A percentile compares a stretch with the other conserved stretches of the same genome.
phyloP scores from a whole-genome alignment of 2,797 vertebrate genomes.

The Tinamus major region DNA sequence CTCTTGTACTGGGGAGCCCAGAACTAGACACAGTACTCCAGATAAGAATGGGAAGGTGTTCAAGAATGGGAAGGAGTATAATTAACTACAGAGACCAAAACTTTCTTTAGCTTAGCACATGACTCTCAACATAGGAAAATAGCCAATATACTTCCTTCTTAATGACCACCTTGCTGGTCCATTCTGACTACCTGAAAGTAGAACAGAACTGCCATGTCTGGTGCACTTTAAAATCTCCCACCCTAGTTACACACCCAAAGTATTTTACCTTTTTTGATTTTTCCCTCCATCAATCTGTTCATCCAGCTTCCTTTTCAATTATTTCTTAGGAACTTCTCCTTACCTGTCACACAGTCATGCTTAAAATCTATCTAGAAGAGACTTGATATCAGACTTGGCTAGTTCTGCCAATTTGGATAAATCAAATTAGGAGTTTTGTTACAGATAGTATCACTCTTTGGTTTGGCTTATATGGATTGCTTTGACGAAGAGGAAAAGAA shows the following conservation, averaged over 20 bases:
- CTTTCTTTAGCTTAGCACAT: background rate
- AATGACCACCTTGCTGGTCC: background rate
- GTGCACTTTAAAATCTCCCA: background rate
- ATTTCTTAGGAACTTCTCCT: background rate
- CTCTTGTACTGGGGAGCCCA: no score
- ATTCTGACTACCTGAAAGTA: background rate
- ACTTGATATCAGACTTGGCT: background rate
- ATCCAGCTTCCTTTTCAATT: background rate
- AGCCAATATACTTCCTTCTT: background rate
- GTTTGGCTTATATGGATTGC: background rate
- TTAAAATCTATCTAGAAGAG: background rate
- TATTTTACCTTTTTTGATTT: background rate
- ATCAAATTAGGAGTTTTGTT: background rate
- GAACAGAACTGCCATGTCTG: background rate
- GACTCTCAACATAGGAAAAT: background rate
- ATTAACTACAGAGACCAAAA: background rate
- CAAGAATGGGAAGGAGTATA: background rate
- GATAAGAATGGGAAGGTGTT: background rate
- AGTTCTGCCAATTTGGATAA: background rate
- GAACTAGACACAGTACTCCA: no score
- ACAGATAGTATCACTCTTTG: background rate
- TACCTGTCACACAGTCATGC: background rate
- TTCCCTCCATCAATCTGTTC: background rate
- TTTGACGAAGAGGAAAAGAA: background rate
- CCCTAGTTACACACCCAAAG: background rate